Evolutionary conservation across 1,140 invertebrate species (phyloP), one percentile per base, ranked within the genome.

Genomic region (Tyrophagus putrescentiae): DNA sequence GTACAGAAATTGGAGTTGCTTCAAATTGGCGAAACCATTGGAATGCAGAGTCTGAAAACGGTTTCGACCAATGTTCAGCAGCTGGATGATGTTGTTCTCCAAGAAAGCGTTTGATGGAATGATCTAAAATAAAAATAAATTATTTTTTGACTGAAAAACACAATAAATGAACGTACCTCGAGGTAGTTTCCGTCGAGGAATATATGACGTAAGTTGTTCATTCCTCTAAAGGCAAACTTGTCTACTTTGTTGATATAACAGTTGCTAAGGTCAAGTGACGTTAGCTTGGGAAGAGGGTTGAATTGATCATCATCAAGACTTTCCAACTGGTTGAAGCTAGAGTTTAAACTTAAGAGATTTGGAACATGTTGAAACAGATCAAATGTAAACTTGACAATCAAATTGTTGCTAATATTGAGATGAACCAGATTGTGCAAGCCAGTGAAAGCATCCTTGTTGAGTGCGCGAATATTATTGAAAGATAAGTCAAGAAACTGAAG

Each of bases 401-500:
- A 81, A 72, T 93, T 94, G 68, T 90, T 85, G 65, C 90, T 84
- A 41, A 93, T 73, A 67, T 85, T 84, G 0, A 94, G 73, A 0
- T 85, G 82, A 45, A 84, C 74, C 31, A 93, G 75, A 1, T 82
- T 79, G 0, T 75, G 72, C n/a, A 94, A 70, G 1, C 85, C 85
- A 42, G 80, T 78, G 67, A 93, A 87, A 1, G 87, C 84, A 58
- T 77, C 78, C 0, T 80, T 76, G 66, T 87, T 84, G 16, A 93
- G 82, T 65, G 78, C 78, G 11, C 82, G 80, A 67, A 93, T 86
- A 61, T 83, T 78, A 70, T 94, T 94, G 67, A 86, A 79, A 0
- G 85, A 85, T 7, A 94, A 75, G 73, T 93, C 87, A 13, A 94
- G 73, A 68, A 89, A 84, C 67, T 87, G 83, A 39, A 94, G 73